Evolutionary conservation across 2,797 vertebrate species (phyloP).

Genomic region (Ciconia nigra): DNA sequence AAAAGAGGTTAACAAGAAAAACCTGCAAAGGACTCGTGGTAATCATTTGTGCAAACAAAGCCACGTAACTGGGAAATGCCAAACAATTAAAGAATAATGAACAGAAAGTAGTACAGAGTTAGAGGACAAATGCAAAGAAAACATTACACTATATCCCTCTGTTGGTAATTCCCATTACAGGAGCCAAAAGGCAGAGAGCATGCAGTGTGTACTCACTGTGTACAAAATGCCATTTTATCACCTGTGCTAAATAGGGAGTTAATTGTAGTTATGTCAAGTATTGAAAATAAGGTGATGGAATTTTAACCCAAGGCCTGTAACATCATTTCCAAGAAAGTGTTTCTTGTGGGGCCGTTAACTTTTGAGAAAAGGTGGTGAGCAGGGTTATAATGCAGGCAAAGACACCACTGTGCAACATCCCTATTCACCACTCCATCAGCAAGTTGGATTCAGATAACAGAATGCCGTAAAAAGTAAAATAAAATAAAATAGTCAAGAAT

Average conservation of each 20-base stretch:
- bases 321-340: neutral
- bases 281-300: neutral
- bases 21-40: slow-evolving; percentile 8
- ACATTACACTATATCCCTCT: neutral
- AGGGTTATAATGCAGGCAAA: neutral
- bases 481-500: neutral
- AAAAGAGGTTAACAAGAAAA: slow-evolving; percentile 38
- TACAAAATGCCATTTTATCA: neutral
- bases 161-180: neutral
- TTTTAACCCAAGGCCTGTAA: neutral
- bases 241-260: neutral
- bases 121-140: slow-evolving; percentile 41
- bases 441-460: neutral
- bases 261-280: neutral
- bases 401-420: neutral
- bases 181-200: slow-evolving; percentile 9
- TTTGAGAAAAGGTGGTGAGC: neutral
- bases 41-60: slow-evolving; percentile 69
- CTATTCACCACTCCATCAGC: neutral
- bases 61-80: slow-evolving; percentile 67
- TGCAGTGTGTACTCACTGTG: neutral
- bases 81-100: slow-evolving; percentile 77
- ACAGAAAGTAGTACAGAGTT: slow-evolving; percentile 67
- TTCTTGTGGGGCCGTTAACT: neutral
- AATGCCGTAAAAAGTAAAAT: neutral